Base-by-base conservation (phyloP, 2,113 vertebrate species). In the Sinocyclocheilus anophthalmus region DNA sequence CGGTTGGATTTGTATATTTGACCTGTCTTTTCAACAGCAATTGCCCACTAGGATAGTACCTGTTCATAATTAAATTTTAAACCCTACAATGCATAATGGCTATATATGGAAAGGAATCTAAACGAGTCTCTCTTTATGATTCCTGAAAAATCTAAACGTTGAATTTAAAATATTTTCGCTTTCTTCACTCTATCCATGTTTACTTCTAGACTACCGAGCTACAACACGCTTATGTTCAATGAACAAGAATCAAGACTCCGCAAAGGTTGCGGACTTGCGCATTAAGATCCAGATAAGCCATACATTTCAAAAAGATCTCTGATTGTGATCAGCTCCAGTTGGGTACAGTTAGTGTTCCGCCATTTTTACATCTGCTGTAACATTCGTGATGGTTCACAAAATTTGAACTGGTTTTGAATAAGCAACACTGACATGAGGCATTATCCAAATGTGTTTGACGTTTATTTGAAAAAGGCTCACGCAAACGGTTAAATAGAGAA, bases 381-480 rank as follows among this genome's bases (percentile, higher is more conserved):
- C 26, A 78, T 72, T 42, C 69, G 42, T 22, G 18, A 72, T 4
- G 1, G 69, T 39, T 72, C 33, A 39, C 33, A 39, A 30, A 24
- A 65, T 7, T 1, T 48, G 2, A 50, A 20, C 0, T 30, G 24
- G 2, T 30, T 39, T 57, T 76, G 4, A 24, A 78, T 61, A 86
- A 88, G 70, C 73, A 59, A 67, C 88, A 87, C 48, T 26, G 18
- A 87, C 85, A 45, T 37, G 20, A n/a, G 48, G 4, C 16, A 12
- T 55, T 86, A 63, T 26, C 85, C 85, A 92, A 92, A 91, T 92
- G 88, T 85, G 88, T 59, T 85, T 85, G 45, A 92, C 90, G 90
- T 95, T 96, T 93, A 90, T 95, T 96, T 94, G 90, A 93, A 95
- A 95, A 96, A 92, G 72, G n/a, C 91, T 67, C 72, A 45, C 88